phyloP scores from a whole-genome alignment of 2,113 vertebrate genomes.

The Anoura caudifer region DNA sequence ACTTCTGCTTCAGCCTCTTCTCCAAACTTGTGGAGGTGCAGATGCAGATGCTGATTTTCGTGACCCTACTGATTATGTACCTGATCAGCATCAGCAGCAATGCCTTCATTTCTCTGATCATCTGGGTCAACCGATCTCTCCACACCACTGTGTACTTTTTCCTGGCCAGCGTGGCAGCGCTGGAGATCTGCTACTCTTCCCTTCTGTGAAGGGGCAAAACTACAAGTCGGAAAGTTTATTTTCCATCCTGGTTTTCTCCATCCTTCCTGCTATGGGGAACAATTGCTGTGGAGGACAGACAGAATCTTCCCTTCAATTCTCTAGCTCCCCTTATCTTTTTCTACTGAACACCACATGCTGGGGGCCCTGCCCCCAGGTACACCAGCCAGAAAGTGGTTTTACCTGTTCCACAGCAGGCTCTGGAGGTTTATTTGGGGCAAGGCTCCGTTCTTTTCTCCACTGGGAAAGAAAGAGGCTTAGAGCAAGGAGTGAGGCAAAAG shows the following conservation, averaged over 20 bases:
- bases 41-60: conserved; percentile 24
- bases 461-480: neutral
- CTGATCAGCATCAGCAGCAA: conserved; percentile 19
- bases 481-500: neutral
- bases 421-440: neutral
- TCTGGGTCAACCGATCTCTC: neutral
- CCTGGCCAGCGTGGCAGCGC: neutral
- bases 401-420: neutral
- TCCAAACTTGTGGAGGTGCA: conserved; percentile 17
- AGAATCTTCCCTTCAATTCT: neutral
- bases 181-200: conserved; percentile 35
- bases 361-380: neutral
- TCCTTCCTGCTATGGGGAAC: neutral
- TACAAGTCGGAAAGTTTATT: neutral
- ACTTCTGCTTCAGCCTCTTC: conserved; percentile 52
- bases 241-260: neutral
- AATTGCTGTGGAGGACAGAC: neutral
- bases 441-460: neutral
- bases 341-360: neutral
- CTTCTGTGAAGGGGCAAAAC: neutral
- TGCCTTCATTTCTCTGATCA: neutral
- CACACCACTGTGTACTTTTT: conserved; percentile 28
- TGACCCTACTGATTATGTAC: conserved; percentile 35
- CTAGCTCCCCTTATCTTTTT: neutral
- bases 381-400: neutral